Evolutionary conservation across 92 coral and sea anemone genomes (phyloP), one percentile per base, ranked within the genome.

Genomic region (Epizoanthus fatuus): DNA sequence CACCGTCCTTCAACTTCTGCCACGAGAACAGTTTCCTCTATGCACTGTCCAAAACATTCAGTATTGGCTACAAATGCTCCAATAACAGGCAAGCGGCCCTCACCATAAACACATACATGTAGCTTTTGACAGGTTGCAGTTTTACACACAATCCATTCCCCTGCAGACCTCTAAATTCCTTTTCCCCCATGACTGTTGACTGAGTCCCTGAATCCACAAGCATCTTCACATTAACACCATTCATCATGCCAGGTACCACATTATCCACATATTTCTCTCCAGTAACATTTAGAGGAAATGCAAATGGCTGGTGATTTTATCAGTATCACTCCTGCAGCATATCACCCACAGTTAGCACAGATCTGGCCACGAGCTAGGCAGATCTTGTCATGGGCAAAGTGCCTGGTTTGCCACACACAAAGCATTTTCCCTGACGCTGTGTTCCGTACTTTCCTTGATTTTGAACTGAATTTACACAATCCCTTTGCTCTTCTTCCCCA

Each of bases 301-400:
- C 69, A 77, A 7, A 78, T 39, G 71, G 64, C 1, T 59, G 51
- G 3, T 78, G 58, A 38, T 57, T 40, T 55, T 82, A 72, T 68
- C 67, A 54, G 38, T 17, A 3, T 54, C 86, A 13, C 79, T 38
- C 5, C 14, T 35, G 57, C 56, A 69, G 70, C 57, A 54, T 49
- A 54, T 67, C 57, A 63, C 17, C 86, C 86, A 52, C 77, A 81
- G 45, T 81, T 81, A 6, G 77, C 86, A 81, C 86, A 81, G 45
- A 62, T 64, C 25, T 65, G 63, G 49, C 85, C 85, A 39, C 85
- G 62, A 51, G 85, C 75, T 64, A 72, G 85, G 66, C 85, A 65
- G 42, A 60, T 55, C 73, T 79, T 79, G 16, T 49, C 75, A 80
- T 72, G 85, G 8, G 75, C 64, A 64, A 80, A 80, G 39, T 80